These are phyloP conservation scores for Rhadina sibilatrix DNA, from an alignment of 2,113 vertebrate genomes.

Conservation along the genomic window DNA sequence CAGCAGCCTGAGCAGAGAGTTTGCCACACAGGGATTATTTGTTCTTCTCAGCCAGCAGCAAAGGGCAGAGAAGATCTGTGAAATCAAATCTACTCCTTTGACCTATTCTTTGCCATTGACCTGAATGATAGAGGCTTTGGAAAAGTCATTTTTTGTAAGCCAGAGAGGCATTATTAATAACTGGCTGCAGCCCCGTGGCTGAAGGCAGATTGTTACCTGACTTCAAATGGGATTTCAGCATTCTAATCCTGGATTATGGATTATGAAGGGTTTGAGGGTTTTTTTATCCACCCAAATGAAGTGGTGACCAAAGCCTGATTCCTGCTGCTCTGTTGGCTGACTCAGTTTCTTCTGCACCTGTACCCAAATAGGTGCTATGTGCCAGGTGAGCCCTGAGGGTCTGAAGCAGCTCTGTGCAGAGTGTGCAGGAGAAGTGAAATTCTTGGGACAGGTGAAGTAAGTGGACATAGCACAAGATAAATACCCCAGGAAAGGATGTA, in stretches of 20 bases:
- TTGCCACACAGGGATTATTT: neutral
- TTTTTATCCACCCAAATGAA: neutral
- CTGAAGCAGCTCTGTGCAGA: neutral
- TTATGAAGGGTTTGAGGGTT: neutral
- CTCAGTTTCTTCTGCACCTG: neutral
- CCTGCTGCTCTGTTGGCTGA: neutral
- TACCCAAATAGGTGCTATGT: neutral
- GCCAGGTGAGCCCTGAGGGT: neutral
- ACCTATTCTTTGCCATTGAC: neutral
- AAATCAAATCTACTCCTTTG: neutral
- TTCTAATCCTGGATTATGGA: neutral
- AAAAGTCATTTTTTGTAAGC: neutral
- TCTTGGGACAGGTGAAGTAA: neutral
- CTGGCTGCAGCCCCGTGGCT: neutral
- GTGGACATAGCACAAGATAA: neutral
- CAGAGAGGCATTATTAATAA: neutral
- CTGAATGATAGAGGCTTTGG: neutral
- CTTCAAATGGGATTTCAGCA: neutral
- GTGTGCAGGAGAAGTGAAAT: neutral
- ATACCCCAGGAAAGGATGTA: neutral
- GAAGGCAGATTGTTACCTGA: neutral
- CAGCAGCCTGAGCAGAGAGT: neutral
- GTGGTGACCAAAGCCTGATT: neutral
- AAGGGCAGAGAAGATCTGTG: neutral
- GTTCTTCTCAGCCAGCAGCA: neutral